Percentiles rank a stretch among this genome's conserved stretches.
These are phyloP conservation scores for Archivesica marissinica DNA, from an alignment of 1,140 invertebrate genomes.

Conservation along the genomic window DNA sequence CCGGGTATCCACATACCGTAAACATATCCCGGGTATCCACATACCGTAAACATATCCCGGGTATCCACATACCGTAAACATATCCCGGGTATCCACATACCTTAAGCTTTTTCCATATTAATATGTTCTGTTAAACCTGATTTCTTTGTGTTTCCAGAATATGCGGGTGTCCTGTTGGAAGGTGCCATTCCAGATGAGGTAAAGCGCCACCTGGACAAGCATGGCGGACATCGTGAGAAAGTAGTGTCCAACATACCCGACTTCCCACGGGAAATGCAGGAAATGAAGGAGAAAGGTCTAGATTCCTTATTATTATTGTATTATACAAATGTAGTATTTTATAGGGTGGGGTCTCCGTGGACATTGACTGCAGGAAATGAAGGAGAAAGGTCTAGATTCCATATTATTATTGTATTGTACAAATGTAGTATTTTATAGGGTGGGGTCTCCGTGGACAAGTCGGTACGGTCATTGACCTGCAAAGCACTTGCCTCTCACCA, in stretches of 20 bases:
- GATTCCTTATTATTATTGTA: not conserved
- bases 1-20: no score
- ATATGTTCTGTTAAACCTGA: no score
- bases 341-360: no score
- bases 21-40: no score
- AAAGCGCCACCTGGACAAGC: constrained; percentile 38
- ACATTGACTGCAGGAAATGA: not conserved
- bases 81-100: no score
- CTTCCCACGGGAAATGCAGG: not conserved
- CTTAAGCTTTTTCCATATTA: no score
- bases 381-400: not conserved
- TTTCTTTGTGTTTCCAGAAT: no score
- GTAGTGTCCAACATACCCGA: constrained; percentile 19
- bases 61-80: no score
- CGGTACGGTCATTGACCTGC: no score
- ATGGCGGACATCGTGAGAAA: constrained; percentile 23
- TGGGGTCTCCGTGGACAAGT: no score
- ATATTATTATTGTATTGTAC: not conserved
- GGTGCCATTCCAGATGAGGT: constrained; percentile 41
- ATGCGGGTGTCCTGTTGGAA: constrained; percentile 39
- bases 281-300: not conserved
- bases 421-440: not conserved
- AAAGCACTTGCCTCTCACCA: no score
- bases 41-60: no score
- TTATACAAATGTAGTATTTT: not conserved